Evolutionary conservation across 2,888 invertebrate genomes (phyloP).

Genomic region (Glyphotaelius pellucidus): DNA sequence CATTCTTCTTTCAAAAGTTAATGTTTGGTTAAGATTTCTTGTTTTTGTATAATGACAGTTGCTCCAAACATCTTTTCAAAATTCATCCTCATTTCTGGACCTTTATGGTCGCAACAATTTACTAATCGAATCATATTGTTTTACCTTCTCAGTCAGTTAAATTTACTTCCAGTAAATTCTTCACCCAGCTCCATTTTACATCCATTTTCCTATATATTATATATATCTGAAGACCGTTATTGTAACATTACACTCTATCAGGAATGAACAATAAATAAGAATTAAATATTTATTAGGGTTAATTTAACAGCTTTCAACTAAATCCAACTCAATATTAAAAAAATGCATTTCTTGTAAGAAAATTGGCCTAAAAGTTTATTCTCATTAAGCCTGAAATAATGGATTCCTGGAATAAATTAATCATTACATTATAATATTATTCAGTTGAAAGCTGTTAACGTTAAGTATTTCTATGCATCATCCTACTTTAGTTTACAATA

Average conservation of each 20-base stretch:
- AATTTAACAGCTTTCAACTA: constrained; percentile 2
- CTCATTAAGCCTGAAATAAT: neutral
- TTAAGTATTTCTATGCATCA: constrained; percentile 23
- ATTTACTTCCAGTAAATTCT: neutral
- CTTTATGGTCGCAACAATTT: neutral
- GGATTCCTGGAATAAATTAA: neutral
- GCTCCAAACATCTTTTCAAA: neutral
- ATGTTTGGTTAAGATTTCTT: neutral
- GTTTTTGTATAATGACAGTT: neutral
- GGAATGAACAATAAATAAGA: neutral
- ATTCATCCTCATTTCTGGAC: neutral
- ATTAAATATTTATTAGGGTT: neutral
- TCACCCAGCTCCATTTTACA: neutral
- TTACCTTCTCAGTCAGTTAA: neutral
- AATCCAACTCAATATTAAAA: neutral
- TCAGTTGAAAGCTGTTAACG: constrained; percentile 42
- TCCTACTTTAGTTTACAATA: constrained; percentile 25
- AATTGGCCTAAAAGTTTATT: neutral
- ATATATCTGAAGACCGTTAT: neutral
- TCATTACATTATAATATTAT: neutral
- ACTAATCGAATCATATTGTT: neutral
- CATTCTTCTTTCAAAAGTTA: neutral
- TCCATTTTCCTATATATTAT: neutral
- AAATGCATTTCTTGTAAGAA: neutral
- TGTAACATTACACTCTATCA: neutral